A percentile compares a stretch with the other conserved stretches of the same genome.
Evolutionary conservation across 2,113 vertebrate species (phyloP).

Genomic region (Castor canadensis): DNA sequence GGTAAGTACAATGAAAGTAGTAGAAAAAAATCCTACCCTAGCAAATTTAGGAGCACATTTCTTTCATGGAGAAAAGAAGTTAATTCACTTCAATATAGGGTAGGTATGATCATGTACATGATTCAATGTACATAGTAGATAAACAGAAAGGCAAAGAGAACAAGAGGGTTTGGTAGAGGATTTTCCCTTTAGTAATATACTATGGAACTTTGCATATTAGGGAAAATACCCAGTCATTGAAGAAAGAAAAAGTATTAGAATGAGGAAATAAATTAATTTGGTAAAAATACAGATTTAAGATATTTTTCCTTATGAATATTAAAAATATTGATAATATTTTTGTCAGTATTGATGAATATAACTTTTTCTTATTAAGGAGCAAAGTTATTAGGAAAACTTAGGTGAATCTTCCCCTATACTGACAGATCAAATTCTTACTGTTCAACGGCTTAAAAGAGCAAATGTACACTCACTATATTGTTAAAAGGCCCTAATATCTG

Average conservation of each 20-base stretch:
- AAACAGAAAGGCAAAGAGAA: background rate
- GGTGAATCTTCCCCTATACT: background rate
- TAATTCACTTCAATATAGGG: background rate
- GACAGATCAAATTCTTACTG: background rate
- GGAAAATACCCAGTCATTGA: background rate
- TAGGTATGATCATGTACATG: background rate
- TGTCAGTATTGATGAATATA: background rate
- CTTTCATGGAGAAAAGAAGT: background rate
- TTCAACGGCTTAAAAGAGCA: background rate
- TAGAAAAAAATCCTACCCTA: background rate
- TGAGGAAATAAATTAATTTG: constrained; percentile 1
- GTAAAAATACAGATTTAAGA: background rate
- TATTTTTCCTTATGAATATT: background rate
- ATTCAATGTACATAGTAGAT: background rate
- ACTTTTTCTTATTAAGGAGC: background rate
- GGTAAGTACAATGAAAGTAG: background rate
- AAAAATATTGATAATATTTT: background rate
- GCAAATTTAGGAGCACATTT: background rate
- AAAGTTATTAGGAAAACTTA: background rate
- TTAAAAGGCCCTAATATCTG: background rate
- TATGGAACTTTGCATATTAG: background rate
- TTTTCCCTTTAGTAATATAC: background rate
- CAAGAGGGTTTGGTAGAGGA: rapidly evolving
- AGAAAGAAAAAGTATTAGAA: background rate
- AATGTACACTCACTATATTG: background rate